These are phyloP conservation scores for Andrena minutula DNA, from an alignment of 2,888 invertebrate species.

Conservation along the genomic window DNA sequence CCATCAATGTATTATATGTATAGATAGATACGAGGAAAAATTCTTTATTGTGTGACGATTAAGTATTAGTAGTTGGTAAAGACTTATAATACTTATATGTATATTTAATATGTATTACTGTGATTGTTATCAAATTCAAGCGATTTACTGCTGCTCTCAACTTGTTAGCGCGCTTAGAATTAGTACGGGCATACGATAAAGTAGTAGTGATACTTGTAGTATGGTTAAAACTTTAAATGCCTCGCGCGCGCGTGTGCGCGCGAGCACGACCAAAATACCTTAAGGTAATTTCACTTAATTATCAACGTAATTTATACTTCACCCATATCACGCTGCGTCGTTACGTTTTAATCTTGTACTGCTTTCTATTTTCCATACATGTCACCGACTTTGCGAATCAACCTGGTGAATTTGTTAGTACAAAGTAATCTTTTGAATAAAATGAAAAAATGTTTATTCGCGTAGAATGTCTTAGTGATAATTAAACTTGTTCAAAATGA, in stretches of 20 bases:
- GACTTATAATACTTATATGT: background rate
- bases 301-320: background rate
- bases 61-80: constrained; percentile 2
- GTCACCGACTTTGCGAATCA: background rate
- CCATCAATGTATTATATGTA: constrained; percentile 5
- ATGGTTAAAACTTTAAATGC: background rate
- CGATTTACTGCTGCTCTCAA: constrained; percentile 1
- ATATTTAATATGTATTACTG: background rate
- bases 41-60: background rate
- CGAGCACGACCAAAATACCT: background rate
- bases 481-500: constrained; percentile 1
- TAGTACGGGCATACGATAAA: background rate
- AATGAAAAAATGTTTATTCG: background rate
- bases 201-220: background rate
- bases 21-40: background rate
- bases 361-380: background rate
- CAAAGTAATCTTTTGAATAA: constrained; percentile 26
- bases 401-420: background rate
- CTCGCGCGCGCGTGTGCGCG: background rate
- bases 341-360: background rate
- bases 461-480: background rate
- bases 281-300: background rate
- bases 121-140: background rate
- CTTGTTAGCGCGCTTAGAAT: background rate
- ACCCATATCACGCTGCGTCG: background rate